These are phyloP conservation scores for Passerina amoena DNA, from an alignment of 2,113 vertebrate species.

Conservation along the genomic window DNA sequence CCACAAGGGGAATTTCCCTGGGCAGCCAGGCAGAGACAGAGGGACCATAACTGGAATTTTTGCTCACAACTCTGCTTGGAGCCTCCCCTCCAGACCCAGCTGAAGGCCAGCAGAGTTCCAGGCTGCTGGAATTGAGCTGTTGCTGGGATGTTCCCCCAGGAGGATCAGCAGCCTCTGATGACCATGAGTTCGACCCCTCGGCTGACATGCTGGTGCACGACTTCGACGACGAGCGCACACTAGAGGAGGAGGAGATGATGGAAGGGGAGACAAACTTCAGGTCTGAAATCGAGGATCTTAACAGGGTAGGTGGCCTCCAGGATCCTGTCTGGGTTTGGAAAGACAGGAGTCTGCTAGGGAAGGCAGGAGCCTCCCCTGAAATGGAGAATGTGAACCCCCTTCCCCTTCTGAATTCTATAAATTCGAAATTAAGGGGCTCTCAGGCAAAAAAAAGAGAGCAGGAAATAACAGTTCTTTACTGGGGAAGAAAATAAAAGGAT, in stretches of 20 bases:
- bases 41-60: neutral
- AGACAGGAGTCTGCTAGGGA: too few species aligned
- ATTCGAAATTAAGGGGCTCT: too few species aligned
- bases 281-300: slow-evolving; percentile 95
- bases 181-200: slow-evolving; percentile 96
- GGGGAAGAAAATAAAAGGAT: too few species aligned
- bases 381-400: too few species aligned
- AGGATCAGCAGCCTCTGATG: slow-evolving; percentile 89
- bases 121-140: slow-evolving; percentile 42
- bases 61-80: neutral
- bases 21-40: neutral
- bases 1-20: neutral
- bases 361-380: too few species aligned
- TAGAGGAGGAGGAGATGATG: slow-evolving; percentile 97
- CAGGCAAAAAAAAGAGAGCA: too few species aligned
- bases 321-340: too few species aligned
- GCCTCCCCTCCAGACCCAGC: neutral
- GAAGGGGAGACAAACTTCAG: slow-evolving; percentile 92
- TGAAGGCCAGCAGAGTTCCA: neutral
- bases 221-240: slow-evolving; percentile 95
- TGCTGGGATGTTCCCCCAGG: slow-evolving; percentile 73
- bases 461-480: too few species aligned
- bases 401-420: too few species aligned
- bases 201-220: slow-evolving; percentile 98
- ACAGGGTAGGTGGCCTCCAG: slow-evolving; percentile 80